A percentile compares a stretch with the other conserved stretches of the same genome.
phyloP scores from a whole-genome alignment of 1,140 invertebrate genomes.

The Brachionus calyciflorus region DNA sequence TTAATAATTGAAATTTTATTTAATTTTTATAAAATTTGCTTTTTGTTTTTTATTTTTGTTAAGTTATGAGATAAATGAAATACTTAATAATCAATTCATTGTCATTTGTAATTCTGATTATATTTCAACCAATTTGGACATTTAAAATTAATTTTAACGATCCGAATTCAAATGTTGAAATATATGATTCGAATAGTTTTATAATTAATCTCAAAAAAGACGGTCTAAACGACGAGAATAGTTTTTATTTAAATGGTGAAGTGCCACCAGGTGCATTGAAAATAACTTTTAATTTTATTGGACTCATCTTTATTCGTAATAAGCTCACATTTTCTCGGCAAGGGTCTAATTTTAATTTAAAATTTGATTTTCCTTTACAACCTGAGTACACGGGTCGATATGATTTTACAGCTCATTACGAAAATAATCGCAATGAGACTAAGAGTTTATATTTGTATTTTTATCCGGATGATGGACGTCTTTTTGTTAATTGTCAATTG shows the following conservation, averaged over 20 bases:
- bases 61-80: no score
- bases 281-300: slow-evolving; percentile 9
- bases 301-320: not conserved
- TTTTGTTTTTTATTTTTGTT: no score
- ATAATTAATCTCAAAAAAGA: not conserved
- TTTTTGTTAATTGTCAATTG: slow-evolving; percentile 13
- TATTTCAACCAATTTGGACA: no score
- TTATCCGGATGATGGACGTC: slow-evolving; percentile 30
- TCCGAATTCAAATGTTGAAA: not conserved
- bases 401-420: not conserved
- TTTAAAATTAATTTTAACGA: not conserved
- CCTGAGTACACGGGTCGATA: slow-evolving; percentile 14
- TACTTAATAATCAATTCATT: no score
- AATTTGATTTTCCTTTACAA: not conserved
- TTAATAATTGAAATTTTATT: no score
- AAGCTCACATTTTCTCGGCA: not conserved
- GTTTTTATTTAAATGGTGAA: no score
- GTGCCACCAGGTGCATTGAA: not conserved
- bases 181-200: not conserved
- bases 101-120: no score
- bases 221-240: not conserved
- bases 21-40: no score
- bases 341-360: not conserved
- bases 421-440: not conserved
- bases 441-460: slow-evolving; percentile 27